Conservation (phyloP, 1,140 invertebrate genomes). For the Drosophila sp. region DNA sequence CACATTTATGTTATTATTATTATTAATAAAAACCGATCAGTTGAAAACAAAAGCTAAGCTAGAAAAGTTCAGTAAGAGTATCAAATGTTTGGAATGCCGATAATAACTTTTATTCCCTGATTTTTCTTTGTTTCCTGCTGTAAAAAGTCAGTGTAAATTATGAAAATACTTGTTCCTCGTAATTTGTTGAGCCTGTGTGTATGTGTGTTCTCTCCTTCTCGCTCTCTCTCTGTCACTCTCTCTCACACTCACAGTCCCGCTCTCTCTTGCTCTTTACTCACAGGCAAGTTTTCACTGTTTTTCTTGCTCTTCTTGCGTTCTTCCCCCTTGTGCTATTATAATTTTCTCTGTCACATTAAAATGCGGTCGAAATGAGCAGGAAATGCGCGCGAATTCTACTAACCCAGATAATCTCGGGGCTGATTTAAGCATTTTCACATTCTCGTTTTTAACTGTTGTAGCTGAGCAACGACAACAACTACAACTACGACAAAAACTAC, state of each 20-base stretch:
- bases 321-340: constrained; percentile 53
- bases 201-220: background rate
- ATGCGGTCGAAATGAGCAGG: constrained; percentile 68
- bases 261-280: background rate
- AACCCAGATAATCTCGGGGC: constrained; percentile 65
- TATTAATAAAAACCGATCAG: no score
- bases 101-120: background rate
- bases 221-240: background rate
- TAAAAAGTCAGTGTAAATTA: constrained; percentile 67
- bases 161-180: constrained; percentile 62
- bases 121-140: constrained; percentile 18
- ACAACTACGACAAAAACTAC: background rate
- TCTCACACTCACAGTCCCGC: no score
- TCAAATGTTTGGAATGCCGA: background rate
- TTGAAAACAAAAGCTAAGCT: no score
- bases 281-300: constrained; percentile 45
- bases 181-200: constrained; percentile 45
- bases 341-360: constrained; percentile 68
- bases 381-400: constrained; percentile 68
- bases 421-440: constrained; percentile 61
- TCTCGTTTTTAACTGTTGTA: constrained; percentile 42
- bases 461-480: background rate
- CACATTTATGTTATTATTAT: no score
- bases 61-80: no score
- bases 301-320: constrained; percentile 12